Percentiles rank a stretch among this genome's conserved stretches.
Conservation (phyloP, 2,113 vertebrate species). For the Spilogale gracilis region DNA sequence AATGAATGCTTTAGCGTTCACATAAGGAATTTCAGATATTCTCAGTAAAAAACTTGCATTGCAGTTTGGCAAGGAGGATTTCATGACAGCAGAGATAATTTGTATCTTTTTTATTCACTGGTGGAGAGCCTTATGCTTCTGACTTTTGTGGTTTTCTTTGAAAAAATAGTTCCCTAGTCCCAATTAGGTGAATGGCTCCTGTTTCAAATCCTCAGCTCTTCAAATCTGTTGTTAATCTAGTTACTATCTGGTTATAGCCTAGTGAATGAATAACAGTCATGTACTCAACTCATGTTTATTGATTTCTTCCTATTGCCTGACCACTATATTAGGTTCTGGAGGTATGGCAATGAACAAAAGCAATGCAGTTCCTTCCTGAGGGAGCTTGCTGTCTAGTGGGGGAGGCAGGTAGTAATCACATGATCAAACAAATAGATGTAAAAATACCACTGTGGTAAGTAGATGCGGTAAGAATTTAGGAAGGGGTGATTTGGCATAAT, state of each 20-base stretch:
- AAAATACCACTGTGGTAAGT: background rate
- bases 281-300: background rate
- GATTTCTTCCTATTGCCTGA: background rate
- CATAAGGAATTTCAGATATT: background rate
- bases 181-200: background rate
- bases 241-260: slow-evolving; percentile 1
- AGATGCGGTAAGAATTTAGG: background rate
- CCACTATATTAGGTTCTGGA: background rate
- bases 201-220: slow-evolving; percentile 11
- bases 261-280: background rate
- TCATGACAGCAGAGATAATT: background rate
- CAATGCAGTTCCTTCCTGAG: background rate
- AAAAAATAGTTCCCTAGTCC: background rate
- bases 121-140: background rate
- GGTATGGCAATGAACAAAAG: background rate
- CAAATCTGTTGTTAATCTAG: too few species aligned
- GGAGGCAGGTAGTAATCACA: background rate
- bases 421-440: background rate
- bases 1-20: background rate
- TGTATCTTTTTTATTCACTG: background rate
- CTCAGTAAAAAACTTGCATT: background rate
- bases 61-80: background rate
- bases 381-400: background rate
- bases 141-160: slow-evolving; percentile 41
- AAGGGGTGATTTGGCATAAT: background rate